These are phyloP conservation scores for Apis laboriosa DNA, from an alignment of 1,140 invertebrate species.

Conservation along the genomic window DNA sequence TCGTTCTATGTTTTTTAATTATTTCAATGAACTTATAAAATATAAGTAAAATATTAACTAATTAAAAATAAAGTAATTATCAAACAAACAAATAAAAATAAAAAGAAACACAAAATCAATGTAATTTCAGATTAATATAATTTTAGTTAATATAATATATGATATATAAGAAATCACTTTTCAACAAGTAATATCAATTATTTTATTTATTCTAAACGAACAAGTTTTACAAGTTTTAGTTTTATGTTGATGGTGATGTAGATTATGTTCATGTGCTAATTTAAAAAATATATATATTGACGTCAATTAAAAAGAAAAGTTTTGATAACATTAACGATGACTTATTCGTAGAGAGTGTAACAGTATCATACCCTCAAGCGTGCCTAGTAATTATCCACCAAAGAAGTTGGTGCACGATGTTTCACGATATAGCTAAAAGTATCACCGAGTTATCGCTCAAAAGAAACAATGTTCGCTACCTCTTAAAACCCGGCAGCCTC, in stretches of 20 bases:
- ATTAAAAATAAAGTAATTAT: no score
- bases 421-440: constrained; percentile 24
- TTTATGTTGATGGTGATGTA: neutral
- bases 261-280: no score
- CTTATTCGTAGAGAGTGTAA: neutral
- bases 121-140: no score
- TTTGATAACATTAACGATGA: neutral
- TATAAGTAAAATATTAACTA: no score
- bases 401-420: neutral
- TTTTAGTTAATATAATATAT: no score
- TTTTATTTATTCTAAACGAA: neutral
- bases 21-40: no score
- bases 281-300: no score
- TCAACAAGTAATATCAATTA: neutral
- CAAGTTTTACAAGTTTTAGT: neutral
- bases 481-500: constrained; percentile 72
- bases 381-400: constrained; percentile 28
- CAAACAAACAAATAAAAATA: no score
- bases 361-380: constrained; percentile 23
- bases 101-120: no score
- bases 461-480: constrained; percentile 53
- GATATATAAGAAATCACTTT: no score
- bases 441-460: constrained; percentile 41
- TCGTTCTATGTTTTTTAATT: no score
- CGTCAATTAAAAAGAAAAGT: neutral